Evolutionary conservation across 2,797 vertebrate genomes (phyloP), one percentile per base, ranked within the genome.

Genomic region (Peromyscus eremicus): DNA sequence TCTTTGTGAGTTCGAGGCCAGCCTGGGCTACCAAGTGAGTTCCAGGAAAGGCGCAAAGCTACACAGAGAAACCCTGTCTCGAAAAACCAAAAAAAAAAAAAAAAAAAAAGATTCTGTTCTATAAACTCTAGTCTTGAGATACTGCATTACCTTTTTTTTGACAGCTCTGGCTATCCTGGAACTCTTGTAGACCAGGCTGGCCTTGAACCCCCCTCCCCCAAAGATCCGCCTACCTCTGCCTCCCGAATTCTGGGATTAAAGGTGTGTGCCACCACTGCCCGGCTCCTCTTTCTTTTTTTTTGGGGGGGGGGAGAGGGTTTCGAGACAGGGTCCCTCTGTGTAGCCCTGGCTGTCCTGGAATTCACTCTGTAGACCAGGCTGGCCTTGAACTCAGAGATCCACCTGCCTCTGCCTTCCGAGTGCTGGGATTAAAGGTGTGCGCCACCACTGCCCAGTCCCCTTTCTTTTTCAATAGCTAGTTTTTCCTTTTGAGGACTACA

Each of bases 61-160:
- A n/a, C n/a, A n/a, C n/a, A n/a, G n/a, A n/a, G n/a, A n/a, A n/a
- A n/a, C n/a, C n/a, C n/a, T n/a, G n/a, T n/a, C n/a, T n/a, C n/a
- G n/a, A n/a, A n/a, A n/a, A n/a, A n/a, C n/a, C n/a, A n/a, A n/a
- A n/a, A n/a, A n/a, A n/a, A n/a, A n/a, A n/a, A n/a, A n/a, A n/a
- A n/a, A n/a, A n/a, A n/a, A n/a, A n/a, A n/a, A 71, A 80, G 64
- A 52, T 87, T 60, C 71, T 81, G 66, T 62, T 84, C 16, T 87
- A 19, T 93, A 25, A 93, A n/a, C 80, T 90, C 94, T 88, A 93
- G n/a, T 49, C 68, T 55, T 77, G 60, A 68, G 57, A 32, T 84
- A 94, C 12, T 68, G 32, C 10, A 52, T 4, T 32, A 90, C 73
- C 43, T 11, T 75, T 86, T 57, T 57, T 57, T 40, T 40, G 37